Evolutionary conservation across 2,888 invertebrate species (phyloP).

Genomic region (Thecocarcelia acutangulata): DNA sequence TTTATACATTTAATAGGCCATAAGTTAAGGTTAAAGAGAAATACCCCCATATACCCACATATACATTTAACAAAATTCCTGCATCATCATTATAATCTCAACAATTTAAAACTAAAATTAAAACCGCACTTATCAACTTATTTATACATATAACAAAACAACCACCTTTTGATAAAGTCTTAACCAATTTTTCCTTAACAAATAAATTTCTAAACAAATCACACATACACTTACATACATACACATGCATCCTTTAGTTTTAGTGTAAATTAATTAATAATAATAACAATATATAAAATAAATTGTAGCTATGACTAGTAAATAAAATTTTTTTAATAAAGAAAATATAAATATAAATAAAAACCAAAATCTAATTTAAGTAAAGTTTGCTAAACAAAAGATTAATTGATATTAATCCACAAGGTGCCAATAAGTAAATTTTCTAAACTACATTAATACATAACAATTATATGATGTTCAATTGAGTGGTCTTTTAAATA

Average conservation of each 20-base stretch:
- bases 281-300: neutral
- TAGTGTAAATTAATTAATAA: constrained; percentile 30
- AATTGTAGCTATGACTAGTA: constrained; percentile 34
- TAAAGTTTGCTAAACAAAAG: constrained; percentile 46
- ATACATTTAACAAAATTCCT: constrained; percentile 48
- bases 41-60: neutral
- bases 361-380: constrained; percentile 13
- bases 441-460: no score
- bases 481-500: no score
- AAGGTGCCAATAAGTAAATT: no score
- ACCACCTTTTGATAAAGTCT: constrained; percentile 19
- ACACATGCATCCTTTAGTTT: constrained; percentile 11
- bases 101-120: constrained; percentile 2
- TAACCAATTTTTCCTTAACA: neutral
- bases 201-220: constrained; percentile 1
- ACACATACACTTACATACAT: neutral
- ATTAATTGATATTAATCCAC: no score
- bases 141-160: constrained; percentile 1
- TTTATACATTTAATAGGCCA: constrained; percentile 36
- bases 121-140: constrained; percentile 53
- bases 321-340: constrained; percentile 9
- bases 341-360: neutral
- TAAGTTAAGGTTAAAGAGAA: constrained; percentile 23
- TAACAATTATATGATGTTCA: no score
- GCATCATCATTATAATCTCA: constrained; percentile 26